Evolutionary conservation across 1,140 invertebrate species (phyloP).

Genomic region (Drosophila malerkotliana): DNA sequence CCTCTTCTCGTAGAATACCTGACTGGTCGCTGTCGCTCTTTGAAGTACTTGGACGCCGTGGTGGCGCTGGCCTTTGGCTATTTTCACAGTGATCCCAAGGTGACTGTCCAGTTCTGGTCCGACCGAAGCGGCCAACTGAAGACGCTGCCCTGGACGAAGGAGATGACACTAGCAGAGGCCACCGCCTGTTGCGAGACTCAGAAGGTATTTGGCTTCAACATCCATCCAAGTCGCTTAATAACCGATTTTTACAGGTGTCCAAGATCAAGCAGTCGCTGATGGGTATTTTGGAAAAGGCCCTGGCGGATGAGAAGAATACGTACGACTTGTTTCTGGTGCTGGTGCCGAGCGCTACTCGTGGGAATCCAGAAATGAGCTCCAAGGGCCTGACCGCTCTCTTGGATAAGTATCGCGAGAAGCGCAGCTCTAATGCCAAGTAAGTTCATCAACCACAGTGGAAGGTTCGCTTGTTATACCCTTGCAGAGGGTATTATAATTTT

Average conservation of each 20-base stretch:
- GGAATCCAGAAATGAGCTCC: conserved; percentile 64
- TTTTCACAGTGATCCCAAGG: conserved; percentile 56
- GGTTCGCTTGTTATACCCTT: too few species aligned
- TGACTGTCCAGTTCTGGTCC: conserved; percentile 60
- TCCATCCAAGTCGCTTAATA: background rate
- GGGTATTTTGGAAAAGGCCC: conserved; percentile 44
- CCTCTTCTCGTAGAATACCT: conserved; percentile 36
- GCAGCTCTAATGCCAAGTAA: conserved; percentile 71
- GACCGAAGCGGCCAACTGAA: conserved; percentile 51
- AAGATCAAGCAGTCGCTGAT: conserved; percentile 63
- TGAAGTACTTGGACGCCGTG: conserved; percentile 65
- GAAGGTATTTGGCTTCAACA: conserved; percentile 7
- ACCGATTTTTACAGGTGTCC: conserved; percentile 13
- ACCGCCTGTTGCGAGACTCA: conserved; percentile 40
- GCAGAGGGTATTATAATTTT: too few species aligned
- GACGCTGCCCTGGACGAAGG: conserved; percentile 46
- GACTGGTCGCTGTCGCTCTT: conserved; percentile 41
- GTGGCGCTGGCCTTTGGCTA: conserved; percentile 74
- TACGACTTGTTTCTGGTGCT: conserved; percentile 76
- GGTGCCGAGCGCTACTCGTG: conserved; percentile 66
- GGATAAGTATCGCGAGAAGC: conserved; percentile 63
- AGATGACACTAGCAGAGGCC: conserved; percentile 60
- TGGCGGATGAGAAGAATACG: conserved; percentile 23
- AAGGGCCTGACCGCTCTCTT: conserved; percentile 40
- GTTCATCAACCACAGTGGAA: background rate